Evolutionary conservation across 2,888 invertebrate species (phyloP).

Genomic region (Sclerodermus sp.): DNA sequence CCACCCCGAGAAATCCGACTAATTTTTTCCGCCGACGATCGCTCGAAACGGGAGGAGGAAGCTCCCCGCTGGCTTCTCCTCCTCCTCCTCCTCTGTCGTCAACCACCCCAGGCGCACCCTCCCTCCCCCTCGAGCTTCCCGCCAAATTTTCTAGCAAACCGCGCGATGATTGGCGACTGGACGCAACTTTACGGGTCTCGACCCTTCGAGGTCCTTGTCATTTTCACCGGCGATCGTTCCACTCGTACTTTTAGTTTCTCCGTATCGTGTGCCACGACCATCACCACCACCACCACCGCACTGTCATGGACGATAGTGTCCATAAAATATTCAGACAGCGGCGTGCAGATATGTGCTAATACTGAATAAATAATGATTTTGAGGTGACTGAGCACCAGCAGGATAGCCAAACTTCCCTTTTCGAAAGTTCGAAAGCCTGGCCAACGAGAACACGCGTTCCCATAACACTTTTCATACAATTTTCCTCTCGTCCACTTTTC

Average conservation of each 20-base stretch:
- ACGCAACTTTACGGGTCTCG: too few species aligned
- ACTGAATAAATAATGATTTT: slow-evolving; percentile 30
- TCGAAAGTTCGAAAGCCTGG: neutral
- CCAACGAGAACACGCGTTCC: neutral
- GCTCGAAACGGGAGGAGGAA: too few species aligned
- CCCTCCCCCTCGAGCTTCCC: too few species aligned
- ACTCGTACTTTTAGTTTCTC: slow-evolving; percentile 1
- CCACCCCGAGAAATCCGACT: too few species aligned
- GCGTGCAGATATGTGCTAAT: slow-evolving; percentile 24
- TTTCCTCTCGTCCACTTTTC: too few species aligned
- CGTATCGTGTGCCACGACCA: neutral
- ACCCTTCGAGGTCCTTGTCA: slow-evolving; percentile 7
- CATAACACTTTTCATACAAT: neutral
- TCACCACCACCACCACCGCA: slow-evolving; percentile 2
- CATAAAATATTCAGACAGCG: slow-evolving; percentile 31
- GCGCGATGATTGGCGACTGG: too few species aligned
- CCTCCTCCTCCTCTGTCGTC: too few species aligned
- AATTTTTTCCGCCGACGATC: too few species aligned
- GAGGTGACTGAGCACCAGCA: neutral
- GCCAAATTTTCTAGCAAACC: too few species aligned
- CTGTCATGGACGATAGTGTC: slow-evolving; percentile 24
- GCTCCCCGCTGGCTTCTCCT: too few species aligned
- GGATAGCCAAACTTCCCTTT: neutral
- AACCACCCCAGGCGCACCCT: too few species aligned
- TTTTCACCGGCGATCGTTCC: slow-evolving; percentile 13